Evolutionary conservation across 2,797 vertebrate species (phyloP), one percentile per base, ranked within the genome.

Genomic region (Chelidonichthys spinosus): DNA sequence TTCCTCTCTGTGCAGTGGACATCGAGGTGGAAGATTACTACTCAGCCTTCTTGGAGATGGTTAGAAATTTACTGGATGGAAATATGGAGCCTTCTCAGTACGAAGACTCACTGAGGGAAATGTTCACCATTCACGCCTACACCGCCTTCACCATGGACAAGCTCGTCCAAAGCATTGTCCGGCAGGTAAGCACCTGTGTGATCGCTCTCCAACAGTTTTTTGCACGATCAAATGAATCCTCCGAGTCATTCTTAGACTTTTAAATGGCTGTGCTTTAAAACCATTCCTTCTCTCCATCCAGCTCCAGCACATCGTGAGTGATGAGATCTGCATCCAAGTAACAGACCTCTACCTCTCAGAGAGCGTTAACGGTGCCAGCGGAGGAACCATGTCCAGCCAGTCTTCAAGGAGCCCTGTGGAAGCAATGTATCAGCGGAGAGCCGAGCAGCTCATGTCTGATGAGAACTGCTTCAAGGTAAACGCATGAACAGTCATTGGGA

Each of bases 121-220:
- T 99, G 98, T 99, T 99, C 95, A 99, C 98, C 83, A 99, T 99
- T 80, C 97, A 99, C 0, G 98, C 98, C 79, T 99, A 97, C 94
- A 98, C 93, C 9, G 97, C 97, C 91, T 99, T 99, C 85, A 99
- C 98, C 18, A 99, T 99, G 98, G 98, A 99, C 95, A 99, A 99
- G 82, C 95, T 99, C 80, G 97, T 99, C 90, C 98, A 99, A 92
- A 99, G 98, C 93, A 98, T 99, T 11, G 98, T 99, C 64, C 93
- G 98, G 82, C 98, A 99, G 98, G 98, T 98, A 78, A 81, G 72
- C 37, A 0, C 10, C 35, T 1, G 3, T 42, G 7, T 3, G 1
- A 18, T 32, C 33, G 6, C 35, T 15, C 25, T 0, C 17, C n/a
- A 4, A 2, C 42, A 5, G 1, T 1, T 13, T 54, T 9, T 5